Evolutionary conservation across 2,888 invertebrate genomes (phyloP).

Genomic region (Palloptera scutellata): DNA sequence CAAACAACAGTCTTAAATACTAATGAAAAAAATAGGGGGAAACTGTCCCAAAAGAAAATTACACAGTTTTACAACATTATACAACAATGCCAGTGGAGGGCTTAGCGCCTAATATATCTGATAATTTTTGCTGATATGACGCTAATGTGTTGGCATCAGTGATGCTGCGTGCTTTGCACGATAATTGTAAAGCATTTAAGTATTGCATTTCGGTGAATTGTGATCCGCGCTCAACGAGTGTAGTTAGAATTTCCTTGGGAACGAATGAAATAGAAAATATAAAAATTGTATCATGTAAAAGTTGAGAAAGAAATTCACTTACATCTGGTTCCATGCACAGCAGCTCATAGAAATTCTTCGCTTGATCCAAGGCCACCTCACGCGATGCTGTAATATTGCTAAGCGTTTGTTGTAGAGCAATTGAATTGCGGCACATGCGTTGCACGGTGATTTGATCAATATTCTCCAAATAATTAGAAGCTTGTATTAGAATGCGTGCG

Average conservation of each 20-base stretch:
- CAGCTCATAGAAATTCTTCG: constrained; percentile 87
- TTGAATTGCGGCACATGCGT: constrained; percentile 85
- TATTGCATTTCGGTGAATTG: constrained; percentile 90
- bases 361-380: constrained; percentile 87
- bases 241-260: constrained; percentile 80
- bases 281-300: constrained; percentile 9
- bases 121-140: constrained; percentile 79
- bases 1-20: constrained; percentile 34
- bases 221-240: constrained; percentile 85
- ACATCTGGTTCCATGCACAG: constrained; percentile 85
- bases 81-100: constrained; percentile 81
- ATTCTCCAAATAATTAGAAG: constrained; percentile 78
- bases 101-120: constrained; percentile 78
- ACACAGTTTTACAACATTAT: constrained; percentile 62
- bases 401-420: constrained; percentile 85
- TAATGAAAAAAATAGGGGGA: constrained; percentile 17
- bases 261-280: constrained; percentile 37
- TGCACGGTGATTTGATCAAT: constrained; percentile 85
- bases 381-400: constrained; percentile 83
- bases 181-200: constrained; percentile 82
- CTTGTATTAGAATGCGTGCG: constrained; percentile 81
- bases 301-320: background rate
- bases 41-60: background rate
- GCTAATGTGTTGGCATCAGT: constrained; percentile 69
- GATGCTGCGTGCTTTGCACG: constrained; percentile 70